Evolutionary conservation across 2,113 vertebrate genomes (phyloP), one percentile per base, ranked within the genome.

Genomic region (Gasterosteus nipponicus): DNA sequence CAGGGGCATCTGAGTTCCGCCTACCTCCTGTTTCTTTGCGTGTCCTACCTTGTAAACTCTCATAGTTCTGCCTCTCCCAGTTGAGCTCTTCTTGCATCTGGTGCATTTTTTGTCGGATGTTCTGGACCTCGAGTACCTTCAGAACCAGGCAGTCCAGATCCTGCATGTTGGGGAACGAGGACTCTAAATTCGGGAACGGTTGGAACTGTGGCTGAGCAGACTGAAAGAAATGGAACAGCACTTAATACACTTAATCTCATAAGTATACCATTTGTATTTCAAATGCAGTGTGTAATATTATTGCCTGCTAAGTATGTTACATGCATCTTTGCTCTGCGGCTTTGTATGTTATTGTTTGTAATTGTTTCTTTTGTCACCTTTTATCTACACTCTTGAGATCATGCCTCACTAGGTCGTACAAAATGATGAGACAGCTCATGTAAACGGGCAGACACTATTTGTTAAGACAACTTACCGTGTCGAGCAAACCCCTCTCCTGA

Each of bases 51-150:
- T 91, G 89, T 22, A 91, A 72, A 39, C 64, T 59, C 44, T 95
- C 94, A 53, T 31, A 87, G 77, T 93, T 94, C 53, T 93, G 90
- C 63, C 62, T 92, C 62, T 95, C 93, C 94, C 92, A 94, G 86
- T 93, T 94, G 47, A 94, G 87, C 9, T 94, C 92, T 60, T 93
- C 92, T 65, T 94, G 89, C 16, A 92, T n/a, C 41, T 90, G 86
- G 76, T 94, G 93, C 41, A 93, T 89, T 2, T 82, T 78, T 68
- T 94, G 89, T 44, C 94, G 82, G 41, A 86, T 84, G 14, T 90
- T 68, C 70, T 93, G 93, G 65, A 94, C 82, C 10, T 93, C 90
- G 33, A 87, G 59, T 44, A 94, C 92, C 54, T 90, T 93, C 54
- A 88, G 49, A 26, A 90, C 91, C 75, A 93, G 78, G 42, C 77